A percentile compares a stretch with the other conserved stretches of the same genome.
phyloP scores from a whole-genome alignment of 1,140 invertebrate species.

The Bombus haemorrhoidalis region DNA sequence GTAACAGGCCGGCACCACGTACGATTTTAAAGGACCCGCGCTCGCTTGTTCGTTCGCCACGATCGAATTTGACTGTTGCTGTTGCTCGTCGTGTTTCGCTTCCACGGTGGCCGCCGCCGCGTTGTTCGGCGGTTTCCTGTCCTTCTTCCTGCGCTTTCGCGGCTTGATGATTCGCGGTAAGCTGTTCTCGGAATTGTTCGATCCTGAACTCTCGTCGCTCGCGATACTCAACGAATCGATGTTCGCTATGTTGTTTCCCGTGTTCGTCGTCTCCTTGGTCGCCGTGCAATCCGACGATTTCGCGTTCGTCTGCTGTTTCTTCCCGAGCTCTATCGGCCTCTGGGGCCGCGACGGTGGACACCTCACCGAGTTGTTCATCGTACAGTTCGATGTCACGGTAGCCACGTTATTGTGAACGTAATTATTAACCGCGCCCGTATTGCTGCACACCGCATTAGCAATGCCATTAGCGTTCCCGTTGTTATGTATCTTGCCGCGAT shows the following conservation, averaged over 20 bases:
- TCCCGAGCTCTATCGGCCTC: constrained; percentile 49
- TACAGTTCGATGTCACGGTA: constrained; percentile 30
- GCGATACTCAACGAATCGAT: constrained; percentile 88
- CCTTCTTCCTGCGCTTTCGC: constrained; percentile 93
- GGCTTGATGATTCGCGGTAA: constrained; percentile 94
- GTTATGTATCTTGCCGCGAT: constrained; percentile 70
- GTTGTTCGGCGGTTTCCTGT: constrained; percentile 86
- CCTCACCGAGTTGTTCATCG: constrained; percentile 41
- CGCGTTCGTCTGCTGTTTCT: constrained; percentile 38
- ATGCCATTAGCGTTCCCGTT: constrained; percentile 50
- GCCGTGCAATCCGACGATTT: constrained; percentile 49
- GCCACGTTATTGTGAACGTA: constrained; percentile 32
- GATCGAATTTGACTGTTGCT: constrained; percentile 68
- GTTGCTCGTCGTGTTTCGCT: constrained; percentile 79
- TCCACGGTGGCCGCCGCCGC: constrained; percentile 70
- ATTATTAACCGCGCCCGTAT: constrained; percentile 2
- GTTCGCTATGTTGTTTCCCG: constrained; percentile 74
- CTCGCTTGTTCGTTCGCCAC: constrained; percentile 63
- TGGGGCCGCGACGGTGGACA: constrained; percentile 59
- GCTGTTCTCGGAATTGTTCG: constrained; percentile 89
- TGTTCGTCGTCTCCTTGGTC: constrained; percentile 53
- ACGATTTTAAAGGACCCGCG: constrained; percentile 76
- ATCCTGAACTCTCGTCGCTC: constrained; percentile 89
- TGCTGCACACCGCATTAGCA: constrained; percentile 10
- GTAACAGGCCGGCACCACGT: constrained; percentile 67